Evolutionary conservation across 2,113 vertebrate species (phyloP).

Genomic region (Balaenoptera acutorostrata): DNA sequence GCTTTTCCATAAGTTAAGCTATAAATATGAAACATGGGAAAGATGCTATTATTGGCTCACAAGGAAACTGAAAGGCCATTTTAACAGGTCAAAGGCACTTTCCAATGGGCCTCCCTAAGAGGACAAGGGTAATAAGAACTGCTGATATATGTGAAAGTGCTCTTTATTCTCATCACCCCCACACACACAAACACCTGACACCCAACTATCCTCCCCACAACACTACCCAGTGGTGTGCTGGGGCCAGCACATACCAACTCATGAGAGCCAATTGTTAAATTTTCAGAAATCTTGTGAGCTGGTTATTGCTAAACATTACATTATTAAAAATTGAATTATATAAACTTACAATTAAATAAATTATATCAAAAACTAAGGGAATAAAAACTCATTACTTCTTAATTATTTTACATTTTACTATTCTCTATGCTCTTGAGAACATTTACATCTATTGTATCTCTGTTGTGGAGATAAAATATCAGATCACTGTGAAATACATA

Average conservation of each 20-base stretch:
- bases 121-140: background rate
- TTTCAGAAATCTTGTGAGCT: background rate
- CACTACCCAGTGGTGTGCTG: background rate
- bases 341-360: background rate
- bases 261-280: background rate
- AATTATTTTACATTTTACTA: background rate
- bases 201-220: background rate
- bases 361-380: background rate
- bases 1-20: background rate
- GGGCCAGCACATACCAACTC: rapidly evolving
- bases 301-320: background rate
- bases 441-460: background rate
- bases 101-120: background rate
- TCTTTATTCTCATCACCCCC: background rate
- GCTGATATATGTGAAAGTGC: background rate
- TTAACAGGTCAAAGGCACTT: background rate
- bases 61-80: background rate
- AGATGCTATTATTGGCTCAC: background rate
- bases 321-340: background rate
- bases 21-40: background rate
- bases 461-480: background rate
- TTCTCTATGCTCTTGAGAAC: background rate
- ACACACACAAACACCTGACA: background rate
- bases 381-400: background rate
- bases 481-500: background rate